These are phyloP conservation scores for Epiblema foenella DNA, from an alignment of 2,888 invertebrate species.

Conservation along the genomic window DNA sequence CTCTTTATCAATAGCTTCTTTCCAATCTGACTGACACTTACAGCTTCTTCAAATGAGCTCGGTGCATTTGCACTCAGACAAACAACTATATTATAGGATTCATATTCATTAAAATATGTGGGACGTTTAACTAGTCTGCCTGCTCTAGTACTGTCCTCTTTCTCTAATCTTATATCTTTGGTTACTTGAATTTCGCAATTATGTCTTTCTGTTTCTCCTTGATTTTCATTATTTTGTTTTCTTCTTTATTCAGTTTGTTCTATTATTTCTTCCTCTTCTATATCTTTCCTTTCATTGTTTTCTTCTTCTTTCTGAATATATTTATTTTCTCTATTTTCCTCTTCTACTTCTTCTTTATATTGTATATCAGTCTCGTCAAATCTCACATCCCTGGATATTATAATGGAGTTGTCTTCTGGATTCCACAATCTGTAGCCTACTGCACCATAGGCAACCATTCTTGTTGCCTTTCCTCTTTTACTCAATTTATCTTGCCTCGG, in stretches of 20 bases:
- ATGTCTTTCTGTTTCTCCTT: not conserved
- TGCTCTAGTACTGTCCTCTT: not conserved
- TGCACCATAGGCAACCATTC: not conserved
- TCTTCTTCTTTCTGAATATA: not conserved
- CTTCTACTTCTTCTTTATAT: too few relatives aligned
- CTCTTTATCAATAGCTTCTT: not conserved
- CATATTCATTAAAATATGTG: not conserved
- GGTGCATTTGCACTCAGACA: slow-evolving; percentile 2
- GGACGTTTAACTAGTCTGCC: not conserved
- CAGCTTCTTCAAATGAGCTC: not conserved
- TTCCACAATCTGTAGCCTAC: not conserved
- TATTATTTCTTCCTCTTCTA: not conserved
- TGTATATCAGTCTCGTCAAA: too few relatives aligned
- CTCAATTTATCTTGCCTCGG: not conserved
- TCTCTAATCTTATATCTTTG: too few relatives aligned
- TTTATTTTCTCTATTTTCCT: too few relatives aligned
- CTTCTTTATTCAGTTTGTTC: not conserved
- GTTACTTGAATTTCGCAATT: not conserved
- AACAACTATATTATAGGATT: slow-evolving; percentile 3
- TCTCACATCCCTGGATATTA: not conserved
- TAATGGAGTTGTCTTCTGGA: not conserved
- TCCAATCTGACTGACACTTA: not conserved
- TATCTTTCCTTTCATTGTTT: not conserved
- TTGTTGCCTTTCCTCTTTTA: not conserved
- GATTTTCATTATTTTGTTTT: not conserved